Evolutionary conservation across 2,113 vertebrate species (phyloP).

Genomic region (Aphyosemion australe): DNA sequence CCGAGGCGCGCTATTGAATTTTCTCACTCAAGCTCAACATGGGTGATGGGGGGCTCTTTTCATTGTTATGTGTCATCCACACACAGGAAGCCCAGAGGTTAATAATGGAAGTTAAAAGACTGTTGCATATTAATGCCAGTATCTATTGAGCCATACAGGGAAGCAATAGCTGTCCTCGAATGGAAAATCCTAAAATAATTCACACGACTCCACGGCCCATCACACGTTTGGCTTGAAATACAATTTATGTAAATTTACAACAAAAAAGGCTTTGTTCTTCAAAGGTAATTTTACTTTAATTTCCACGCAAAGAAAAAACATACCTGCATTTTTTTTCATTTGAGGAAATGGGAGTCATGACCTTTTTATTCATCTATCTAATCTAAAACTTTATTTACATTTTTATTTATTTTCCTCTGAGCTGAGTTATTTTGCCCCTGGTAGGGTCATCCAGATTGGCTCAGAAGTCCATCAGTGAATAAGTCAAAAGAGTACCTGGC

Average conservation of each 20-base stretch:
- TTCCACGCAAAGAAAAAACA: too few relatives aligned
- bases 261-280: too few relatives aligned
- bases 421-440: too few relatives aligned
- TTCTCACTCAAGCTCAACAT: slow-evolving; percentile 64
- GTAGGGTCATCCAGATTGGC: too few relatives aligned
- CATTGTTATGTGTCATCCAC: slow-evolving; percentile 57
- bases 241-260: slow-evolving; percentile 16
- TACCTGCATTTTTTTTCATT: too few relatives aligned
- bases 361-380: too few relatives aligned
- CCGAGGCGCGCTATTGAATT: slow-evolving; percentile 70
- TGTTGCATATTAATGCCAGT: slow-evolving; percentile 68
- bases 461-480: too few relatives aligned
- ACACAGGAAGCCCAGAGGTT: slow-evolving; percentile 51
- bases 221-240: slow-evolving; percentile 11
- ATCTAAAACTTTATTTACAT: too few relatives aligned
- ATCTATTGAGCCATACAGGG: slow-evolving; percentile 44
- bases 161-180: slow-evolving; percentile 47
- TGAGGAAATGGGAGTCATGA: too few relatives aligned
- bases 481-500: too few relatives aligned
- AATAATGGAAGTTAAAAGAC: slow-evolving; percentile 67
- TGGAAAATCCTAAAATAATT: slow-evolving; percentile 44
- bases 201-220: neutral
- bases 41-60: slow-evolving; percentile 55
- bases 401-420: too few relatives aligned
- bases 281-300: too few relatives aligned